Evolutionary conservation across 2,888 invertebrate genomes (phyloP).

Genomic region (Magallana nippona): DNA sequence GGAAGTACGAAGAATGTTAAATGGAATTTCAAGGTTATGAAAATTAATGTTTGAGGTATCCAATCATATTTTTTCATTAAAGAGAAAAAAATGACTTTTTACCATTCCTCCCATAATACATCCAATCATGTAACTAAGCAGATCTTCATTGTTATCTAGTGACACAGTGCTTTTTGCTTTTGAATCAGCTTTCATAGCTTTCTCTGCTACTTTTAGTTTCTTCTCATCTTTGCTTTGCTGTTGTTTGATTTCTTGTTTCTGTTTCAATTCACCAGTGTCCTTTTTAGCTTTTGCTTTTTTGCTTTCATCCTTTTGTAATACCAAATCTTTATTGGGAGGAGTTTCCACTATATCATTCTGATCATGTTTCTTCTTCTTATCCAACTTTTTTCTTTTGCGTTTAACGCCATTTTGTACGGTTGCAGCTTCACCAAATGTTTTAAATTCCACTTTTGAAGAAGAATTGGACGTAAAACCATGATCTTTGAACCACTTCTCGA

Average conservation of each 20-base stretch:
- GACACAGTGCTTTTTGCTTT: background rate
- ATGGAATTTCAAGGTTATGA: too few relatives aligned
- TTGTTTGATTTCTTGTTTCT: background rate
- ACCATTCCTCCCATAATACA: slow-evolving; percentile 16
- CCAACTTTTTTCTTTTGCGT: background rate
- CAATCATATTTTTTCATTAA: too few relatives aligned
- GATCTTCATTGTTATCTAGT: background rate
- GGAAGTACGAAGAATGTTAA: too few relatives aligned
- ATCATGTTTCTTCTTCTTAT: background rate
- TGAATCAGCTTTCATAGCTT: background rate
- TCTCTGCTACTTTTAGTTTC: background rate
- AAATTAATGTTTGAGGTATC: too few relatives aligned
- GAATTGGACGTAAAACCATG: background rate
- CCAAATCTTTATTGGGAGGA: background rate
- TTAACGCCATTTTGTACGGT: background rate
- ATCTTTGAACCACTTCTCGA: slow-evolving; percentile 21
- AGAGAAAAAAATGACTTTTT: background rate
- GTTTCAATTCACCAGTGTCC: background rate
- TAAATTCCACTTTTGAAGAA: slow-evolving; percentile 16
- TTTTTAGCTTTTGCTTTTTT: background rate
- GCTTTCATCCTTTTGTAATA: background rate
- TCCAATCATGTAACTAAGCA: background rate
- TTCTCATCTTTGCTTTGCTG: background rate
- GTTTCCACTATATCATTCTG: background rate
- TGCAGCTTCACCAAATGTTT: background rate